A percentile compares a stretch with the other conserved stretches of the same genome.
These are phyloP conservation scores for Drosophila rufa DNA, from an alignment of 1,140 invertebrate species.

Conservation along the genomic window DNA sequence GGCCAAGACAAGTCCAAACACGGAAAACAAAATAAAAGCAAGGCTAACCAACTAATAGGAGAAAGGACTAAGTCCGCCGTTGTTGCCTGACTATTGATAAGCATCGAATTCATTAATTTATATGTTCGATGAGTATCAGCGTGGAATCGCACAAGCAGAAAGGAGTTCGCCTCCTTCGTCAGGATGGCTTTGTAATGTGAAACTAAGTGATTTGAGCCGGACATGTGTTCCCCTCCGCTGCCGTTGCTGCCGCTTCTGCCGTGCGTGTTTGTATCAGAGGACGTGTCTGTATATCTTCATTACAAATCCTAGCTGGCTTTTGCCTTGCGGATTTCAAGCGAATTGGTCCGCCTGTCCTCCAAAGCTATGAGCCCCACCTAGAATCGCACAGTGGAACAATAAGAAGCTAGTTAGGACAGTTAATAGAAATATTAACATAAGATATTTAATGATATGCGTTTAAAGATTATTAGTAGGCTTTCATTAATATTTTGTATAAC, in stretches of 20 bases:
- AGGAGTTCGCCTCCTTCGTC: conserved; percentile 62
- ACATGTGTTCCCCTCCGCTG: conserved; percentile 23
- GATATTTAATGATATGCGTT: no score
- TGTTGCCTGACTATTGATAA: conserved; percentile 70
- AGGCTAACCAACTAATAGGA: conserved; percentile 76
- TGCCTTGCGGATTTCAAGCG: conserved; percentile 69
- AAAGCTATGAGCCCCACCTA: conserved; percentile 26
- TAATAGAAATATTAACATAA: background rate
- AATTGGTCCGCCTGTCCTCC: conserved; percentile 51
- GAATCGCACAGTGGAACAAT: conserved; percentile 30
- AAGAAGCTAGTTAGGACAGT: no score
- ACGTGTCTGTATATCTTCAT: conserved; percentile 75
- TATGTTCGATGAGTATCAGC: conserved; percentile 75
- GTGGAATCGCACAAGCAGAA: conserved; percentile 53
- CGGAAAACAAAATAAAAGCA: conserved; percentile 42
- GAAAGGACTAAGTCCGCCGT: conserved; percentile 37
- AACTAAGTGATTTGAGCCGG: conserved; percentile 78
- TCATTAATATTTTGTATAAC: no score
- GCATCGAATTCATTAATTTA: conserved; percentile 84
- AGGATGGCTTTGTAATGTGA: conserved; percentile 79
- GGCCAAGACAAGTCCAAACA: conserved; percentile 52
- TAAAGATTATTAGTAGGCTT: no score
- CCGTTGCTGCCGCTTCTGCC: background rate
- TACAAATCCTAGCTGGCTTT: conserved; percentile 74
- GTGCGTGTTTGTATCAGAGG: conserved; percentile 44